Base-by-base conservation (phyloP, 2,797 vertebrate genomes). In the Rhinella marina region DNA sequence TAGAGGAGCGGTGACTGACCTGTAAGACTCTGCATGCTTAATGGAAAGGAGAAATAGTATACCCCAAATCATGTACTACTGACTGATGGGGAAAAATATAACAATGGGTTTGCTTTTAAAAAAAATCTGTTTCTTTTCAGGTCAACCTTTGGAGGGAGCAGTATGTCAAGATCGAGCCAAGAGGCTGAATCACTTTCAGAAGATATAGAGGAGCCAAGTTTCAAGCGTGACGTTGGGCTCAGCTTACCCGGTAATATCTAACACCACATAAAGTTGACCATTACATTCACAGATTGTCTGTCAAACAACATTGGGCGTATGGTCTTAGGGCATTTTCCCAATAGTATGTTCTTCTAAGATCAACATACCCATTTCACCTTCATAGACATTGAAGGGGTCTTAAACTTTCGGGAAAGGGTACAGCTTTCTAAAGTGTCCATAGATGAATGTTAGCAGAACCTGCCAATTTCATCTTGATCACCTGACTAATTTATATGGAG, bases 111-210 rank as follows among this genome's bases (percentile, higher is more conserved):
- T 12, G 23, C 13, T 4, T 61, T 61, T 3, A 14, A 66, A 27
- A 59, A 62, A 7, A 0, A 16, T 64, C 29, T 54, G 23, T 83
- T 48, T 88, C 61, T 61, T 6, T 52, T 56, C 52, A 88, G 81
- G 93, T 95, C 96, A 61, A 86, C 92, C 9, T 90, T 93, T 0
- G 96, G 94, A 72, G 97, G 95, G 92, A 95, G 95, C 90, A 92
- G 91, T 41, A 29, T 93, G 85, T 96, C 96, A 82, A 93, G 89
- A 89, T 94, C 94, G 19, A 94, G 94, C 61, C 29, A 91, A 32
- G 95, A 95, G 1, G 81, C 90, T 0, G 93, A 94, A 48, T 93
- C 95, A 0, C 0, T 92, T 2, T 92, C 87, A 52, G 95, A 96
- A 73, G 96, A 96, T 86, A 89, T 89, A 10, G 94, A 93, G 81